These are phyloP conservation scores for Tenodera sinensis DNA, from an alignment of 2,888 invertebrate genomes.

Conservation along the genomic window DNA sequence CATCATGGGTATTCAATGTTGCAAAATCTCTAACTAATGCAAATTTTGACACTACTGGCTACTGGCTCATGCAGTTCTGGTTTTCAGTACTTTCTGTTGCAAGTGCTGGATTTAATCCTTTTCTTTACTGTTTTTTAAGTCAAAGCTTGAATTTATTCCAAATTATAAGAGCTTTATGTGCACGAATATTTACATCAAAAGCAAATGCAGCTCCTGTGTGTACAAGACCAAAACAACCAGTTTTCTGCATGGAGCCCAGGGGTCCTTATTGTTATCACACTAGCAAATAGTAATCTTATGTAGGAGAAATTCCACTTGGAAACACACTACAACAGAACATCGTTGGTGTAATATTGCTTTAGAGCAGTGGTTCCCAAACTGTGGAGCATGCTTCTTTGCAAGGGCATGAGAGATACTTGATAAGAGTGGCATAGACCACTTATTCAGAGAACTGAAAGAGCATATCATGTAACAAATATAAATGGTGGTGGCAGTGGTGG, in stretches of 20 bases:
- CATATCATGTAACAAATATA: too few relatives aligned
- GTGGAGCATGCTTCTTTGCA: too few relatives aligned
- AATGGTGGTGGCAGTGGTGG: too few relatives aligned
- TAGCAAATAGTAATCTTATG: not conserved
- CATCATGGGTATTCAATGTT: conserved; percentile 50
- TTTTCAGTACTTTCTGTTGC: conserved; percentile 52
- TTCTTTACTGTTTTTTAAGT: conserved; percentile 57
- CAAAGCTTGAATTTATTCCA: conserved; percentile 37
- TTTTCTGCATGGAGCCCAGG: not conserved
- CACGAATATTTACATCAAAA: not conserved
- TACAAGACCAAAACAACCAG: not conserved
- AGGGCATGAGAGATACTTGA: too few relatives aligned
- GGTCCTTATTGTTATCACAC: not conserved
- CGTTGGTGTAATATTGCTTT: too few relatives aligned
- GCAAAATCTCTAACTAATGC: not conserved
- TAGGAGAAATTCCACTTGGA: not conserved
- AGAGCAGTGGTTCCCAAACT: too few relatives aligned
- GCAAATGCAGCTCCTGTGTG: not conserved
- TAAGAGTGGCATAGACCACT: too few relatives aligned
- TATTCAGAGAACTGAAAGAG: too few relatives aligned
- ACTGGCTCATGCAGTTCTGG: conserved; percentile 22
- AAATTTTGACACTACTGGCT: conserved; percentile 9
- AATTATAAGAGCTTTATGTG: not conserved
- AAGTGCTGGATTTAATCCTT: conserved; percentile 56
- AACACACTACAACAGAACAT: not conserved